phyloP scores from a whole-genome alignment of 92 coral and sea anemone species.

The Chrysogorgia sp. region DNA sequence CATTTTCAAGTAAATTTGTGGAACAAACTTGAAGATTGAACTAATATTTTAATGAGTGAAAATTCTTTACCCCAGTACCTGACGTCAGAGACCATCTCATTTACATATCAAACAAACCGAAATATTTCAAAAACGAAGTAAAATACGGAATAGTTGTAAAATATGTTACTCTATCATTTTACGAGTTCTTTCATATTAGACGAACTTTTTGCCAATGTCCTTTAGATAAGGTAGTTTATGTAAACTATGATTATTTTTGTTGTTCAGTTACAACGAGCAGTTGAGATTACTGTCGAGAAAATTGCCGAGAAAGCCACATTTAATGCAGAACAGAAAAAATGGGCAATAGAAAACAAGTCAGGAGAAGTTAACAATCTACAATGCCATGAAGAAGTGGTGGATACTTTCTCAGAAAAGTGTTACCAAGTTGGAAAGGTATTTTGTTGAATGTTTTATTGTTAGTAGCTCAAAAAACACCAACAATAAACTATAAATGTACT shows the following conservation, averaged over 20 bases:
- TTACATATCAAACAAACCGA: too few species aligned
- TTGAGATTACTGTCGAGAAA: conserved; percentile 64
- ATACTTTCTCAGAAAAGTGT: conserved; percentile 67
- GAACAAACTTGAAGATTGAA: too few species aligned
- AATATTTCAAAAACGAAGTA: too few species aligned
- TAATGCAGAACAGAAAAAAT: conserved; percentile 50
- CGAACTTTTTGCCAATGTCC: too few species aligned
- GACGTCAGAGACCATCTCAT: too few species aligned
- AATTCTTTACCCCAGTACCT: too few species aligned
- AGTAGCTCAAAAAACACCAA: too few species aligned
- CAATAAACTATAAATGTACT: too few species aligned
- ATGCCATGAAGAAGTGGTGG: conserved; percentile 84
- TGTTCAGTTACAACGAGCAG: conserved; percentile 62
- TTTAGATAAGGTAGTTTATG: not conserved
- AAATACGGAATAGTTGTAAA: too few species aligned
- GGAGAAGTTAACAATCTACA: conserved; percentile 70
- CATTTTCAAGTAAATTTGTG: too few species aligned
- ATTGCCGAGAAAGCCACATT: conserved; percentile 67
- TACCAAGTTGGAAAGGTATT: conserved; percentile 78
- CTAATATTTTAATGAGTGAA: too few species aligned
- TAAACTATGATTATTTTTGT: not conserved
- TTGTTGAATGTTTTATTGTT: not conserved
- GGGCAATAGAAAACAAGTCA: conserved; percentile 65
- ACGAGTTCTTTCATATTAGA: not conserved
- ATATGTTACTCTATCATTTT: not conserved